Evolutionary conservation across 2,888 invertebrate genomes (phyloP).

Genomic region (Pammene fasciana): DNA sequence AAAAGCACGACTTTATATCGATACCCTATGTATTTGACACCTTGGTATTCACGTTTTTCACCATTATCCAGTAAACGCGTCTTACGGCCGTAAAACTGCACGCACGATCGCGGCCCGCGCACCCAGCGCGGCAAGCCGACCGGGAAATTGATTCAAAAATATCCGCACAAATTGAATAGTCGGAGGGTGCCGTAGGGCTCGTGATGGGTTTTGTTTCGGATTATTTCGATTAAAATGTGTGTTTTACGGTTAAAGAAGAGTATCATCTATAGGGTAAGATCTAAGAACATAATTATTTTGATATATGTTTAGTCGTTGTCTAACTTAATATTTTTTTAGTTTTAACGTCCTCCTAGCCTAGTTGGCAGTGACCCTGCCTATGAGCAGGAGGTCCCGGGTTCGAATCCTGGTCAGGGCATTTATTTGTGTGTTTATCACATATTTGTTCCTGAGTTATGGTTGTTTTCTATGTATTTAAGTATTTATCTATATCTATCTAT

Average conservation of each 20-base stretch:
- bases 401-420: too few relatives aligned
- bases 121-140: conserved; percentile 52
- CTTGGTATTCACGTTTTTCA: conserved; percentile 43
- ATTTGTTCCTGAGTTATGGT: too few relatives aligned
- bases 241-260: neutral
- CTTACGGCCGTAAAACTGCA: conserved; percentile 47
- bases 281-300: too few relatives aligned
- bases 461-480: too few relatives aligned
- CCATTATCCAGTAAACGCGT: conserved; percentile 31
- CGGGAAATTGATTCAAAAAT: conserved; percentile 61
- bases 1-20: too few relatives aligned
- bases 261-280: neutral
- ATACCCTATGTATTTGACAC: conserved; percentile 9
- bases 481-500: too few relatives aligned
- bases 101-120: conserved; percentile 51
- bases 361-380: too few relatives aligned
- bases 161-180: conserved; percentile 59
- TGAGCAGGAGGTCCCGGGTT: too few relatives aligned
- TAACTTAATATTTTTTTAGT: too few relatives aligned
- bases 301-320: too few relatives aligned
- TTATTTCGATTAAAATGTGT: conserved; percentile 33
- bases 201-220: conserved; percentile 43
- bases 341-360: too few relatives aligned
- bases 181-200: conserved; percentile 49
- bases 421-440: too few relatives aligned